Base-by-base conservation (phyloP, 53 echinoderm and acorn worm genomes). In the Holothuria scabra region DNA sequence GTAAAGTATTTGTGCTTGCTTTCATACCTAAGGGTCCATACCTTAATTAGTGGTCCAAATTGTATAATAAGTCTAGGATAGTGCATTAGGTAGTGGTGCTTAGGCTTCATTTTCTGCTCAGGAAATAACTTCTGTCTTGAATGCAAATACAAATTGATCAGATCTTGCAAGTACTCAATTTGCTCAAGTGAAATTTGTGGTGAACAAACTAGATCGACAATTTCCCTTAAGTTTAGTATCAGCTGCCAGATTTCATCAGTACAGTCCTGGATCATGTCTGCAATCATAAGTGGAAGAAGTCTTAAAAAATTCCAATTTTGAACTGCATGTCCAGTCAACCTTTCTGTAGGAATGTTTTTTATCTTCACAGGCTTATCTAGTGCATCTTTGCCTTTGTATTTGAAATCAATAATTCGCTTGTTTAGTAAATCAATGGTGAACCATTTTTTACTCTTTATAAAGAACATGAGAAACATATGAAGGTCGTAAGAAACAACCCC, bases 1-100 rank as follows among this genome's bases (percentile, higher is more conserved):
- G 83, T 83, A 41, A 83, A 65, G 24, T 83, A 83, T 65, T 83
- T 83, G 83, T 83, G 83, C 23, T 83, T 83, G 7, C 83, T 83
- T 46, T 83, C 83, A 65, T 65, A 83, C 8, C 65, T 25, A 24
- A 83, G 20, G 21, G 62, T 81, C 81, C 81, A 81, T 22, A 52
- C 44, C 65, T 46, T 83, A 2, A 83, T 28, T 25, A 65, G 41
- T 13, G 83, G 83, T 12, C 65, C 65, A 83, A 83, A 83, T 31
- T 64, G 65, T 35, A 46, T 83, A 12, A 66, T 83, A 32, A 83
- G 65, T 12, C 19, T 46, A 24, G 65, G 83, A 25, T 65, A 83
- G 26, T 83, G 65, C 26, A 65, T 18, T 12, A 83, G 41, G 65
- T 65, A 83, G 30, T 83, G 83, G 38, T 83, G 83, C 61, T 83